phyloP scores from a whole-genome alignment of 2,113 vertebrate genomes.

The Poicephalus gulielmi region DNA sequence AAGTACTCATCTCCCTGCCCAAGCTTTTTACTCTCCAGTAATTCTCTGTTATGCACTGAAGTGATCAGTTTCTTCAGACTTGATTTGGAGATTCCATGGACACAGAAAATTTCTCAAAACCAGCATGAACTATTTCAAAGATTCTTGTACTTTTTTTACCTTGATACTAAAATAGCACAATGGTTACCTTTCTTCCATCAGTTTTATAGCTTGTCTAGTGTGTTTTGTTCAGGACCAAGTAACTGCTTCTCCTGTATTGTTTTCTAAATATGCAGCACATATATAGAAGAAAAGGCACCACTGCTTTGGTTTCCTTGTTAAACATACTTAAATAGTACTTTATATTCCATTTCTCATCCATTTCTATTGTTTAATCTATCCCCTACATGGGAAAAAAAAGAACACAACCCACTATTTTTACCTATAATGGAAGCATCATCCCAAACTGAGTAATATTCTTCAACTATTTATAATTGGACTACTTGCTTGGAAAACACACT shows the following conservation, averaged over 20 bases:
- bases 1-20: rapidly evolving
- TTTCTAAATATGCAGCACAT: neutral
- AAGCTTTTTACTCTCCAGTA: neutral
- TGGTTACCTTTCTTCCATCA: neutral
- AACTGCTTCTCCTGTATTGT: neutral
- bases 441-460: neutral
- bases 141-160: neutral
- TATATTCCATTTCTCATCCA: neutral
- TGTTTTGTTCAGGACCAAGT: neutral
- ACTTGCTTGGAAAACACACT: neutral
- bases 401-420: neutral
- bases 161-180: neutral
- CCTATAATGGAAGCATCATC: neutral
- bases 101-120: neutral
- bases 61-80: neutral
- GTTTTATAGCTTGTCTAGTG: rapidly evolving
- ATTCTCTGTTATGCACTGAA: neutral
- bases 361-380: neutral
- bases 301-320: neutral
- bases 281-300: neutral
- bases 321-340: neutral
- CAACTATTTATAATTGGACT: neutral
- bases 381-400: neutral
- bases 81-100: neutral
- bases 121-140: rapidly evolving